Conservation (phyloP, 2,888 invertebrate species). For the Gonocerus acuteangulatus region DNA sequence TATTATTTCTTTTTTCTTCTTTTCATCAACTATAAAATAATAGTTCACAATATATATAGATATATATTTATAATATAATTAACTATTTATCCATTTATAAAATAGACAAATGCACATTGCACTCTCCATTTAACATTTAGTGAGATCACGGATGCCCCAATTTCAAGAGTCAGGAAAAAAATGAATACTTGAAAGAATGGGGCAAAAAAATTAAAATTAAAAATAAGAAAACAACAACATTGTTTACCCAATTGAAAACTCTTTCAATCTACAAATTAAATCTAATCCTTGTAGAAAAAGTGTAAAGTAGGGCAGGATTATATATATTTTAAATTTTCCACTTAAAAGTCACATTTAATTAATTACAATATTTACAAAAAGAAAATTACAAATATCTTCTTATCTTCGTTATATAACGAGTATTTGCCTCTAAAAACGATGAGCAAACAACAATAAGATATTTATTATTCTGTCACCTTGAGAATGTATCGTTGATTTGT, state of each 20-base stretch:
- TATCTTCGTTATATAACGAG: conserved; percentile 13
- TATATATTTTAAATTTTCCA: not conserved
- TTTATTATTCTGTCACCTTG: conserved; percentile 31
- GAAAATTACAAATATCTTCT: conserved; percentile 11
- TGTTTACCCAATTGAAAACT: conserved; percentile 25
- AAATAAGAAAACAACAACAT: conserved; percentile 17
- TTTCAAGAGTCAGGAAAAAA: conserved; percentile 18
- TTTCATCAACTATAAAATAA: conserved; percentile 27
- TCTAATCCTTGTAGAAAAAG: conserved; percentile 37
- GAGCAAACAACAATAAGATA: conserved; percentile 22
- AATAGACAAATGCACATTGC: conserved; percentile 36
- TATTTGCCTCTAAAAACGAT: conserved; percentile 20
- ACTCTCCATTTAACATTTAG: conserved; percentile 29
- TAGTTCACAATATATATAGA: conserved; percentile 20
- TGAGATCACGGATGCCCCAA: conserved; percentile 33
- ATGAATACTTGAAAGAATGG: conserved; percentile 25
- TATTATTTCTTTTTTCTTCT: conserved; percentile 9
- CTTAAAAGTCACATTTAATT: conserved; percentile 29
- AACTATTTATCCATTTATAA: conserved; percentile 36
- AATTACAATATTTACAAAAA: conserved; percentile 35
- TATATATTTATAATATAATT: conserved; percentile 24
- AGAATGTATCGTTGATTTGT: conserved; percentile 37
- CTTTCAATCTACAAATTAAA: conserved; percentile 30
- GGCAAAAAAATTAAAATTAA: conserved; percentile 22
- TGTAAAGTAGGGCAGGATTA: conserved; percentile 39